Conservation (phyloP, 2,888 invertebrate species). For the Panorpa germanica region DNA sequence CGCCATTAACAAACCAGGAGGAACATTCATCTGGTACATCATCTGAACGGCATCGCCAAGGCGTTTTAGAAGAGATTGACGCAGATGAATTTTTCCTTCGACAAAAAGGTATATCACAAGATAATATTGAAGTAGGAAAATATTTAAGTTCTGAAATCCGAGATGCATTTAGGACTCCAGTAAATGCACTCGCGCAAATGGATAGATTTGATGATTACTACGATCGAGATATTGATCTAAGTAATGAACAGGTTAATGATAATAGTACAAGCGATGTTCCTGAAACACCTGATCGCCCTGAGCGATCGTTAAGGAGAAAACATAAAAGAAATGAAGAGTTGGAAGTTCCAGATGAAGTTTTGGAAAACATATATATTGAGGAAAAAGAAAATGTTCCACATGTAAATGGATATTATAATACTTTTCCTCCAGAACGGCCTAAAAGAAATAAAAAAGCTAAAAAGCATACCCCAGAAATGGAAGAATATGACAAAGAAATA, state of each 20-base stretch:
- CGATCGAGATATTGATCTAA: slow-evolving; percentile 12
- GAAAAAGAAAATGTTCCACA: slow-evolving; percentile 15
- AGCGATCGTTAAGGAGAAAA: slow-evolving; percentile 9
- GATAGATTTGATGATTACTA: slow-evolving; percentile 20
- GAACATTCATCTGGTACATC: slow-evolving; percentile 41
- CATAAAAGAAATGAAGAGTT: slow-evolving; percentile 9
- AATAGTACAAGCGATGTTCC: slow-evolving; percentile 5
- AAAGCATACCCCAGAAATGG: slow-evolving; percentile 17
- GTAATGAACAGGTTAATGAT: slow-evolving; percentile 16
- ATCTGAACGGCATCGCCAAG: slow-evolving; percentile 30
- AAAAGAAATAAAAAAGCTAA: slow-evolving; percentile 27
- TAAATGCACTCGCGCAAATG: slow-evolving; percentile 44
- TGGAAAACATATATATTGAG: slow-evolving; percentile 26
- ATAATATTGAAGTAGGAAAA: slow-evolving; percentile 60
- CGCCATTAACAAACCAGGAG: slow-evolving; percentile 25
- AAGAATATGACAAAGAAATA: slow-evolving; percentile 16
- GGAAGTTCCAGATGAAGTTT: slow-evolving; percentile 28
- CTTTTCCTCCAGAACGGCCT: slow-evolving; percentile 26
- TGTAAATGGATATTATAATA: slow-evolving; percentile 19
- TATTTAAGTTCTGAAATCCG: slow-evolving; percentile 63
- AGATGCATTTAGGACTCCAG: slow-evolving; percentile 51
- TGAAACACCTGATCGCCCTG: slow-evolving; percentile 5
- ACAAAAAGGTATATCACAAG: slow-evolving; percentile 64
- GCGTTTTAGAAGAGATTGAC: slow-evolving; percentile 68
- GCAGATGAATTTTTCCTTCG: slow-evolving; percentile 75